A percentile compares a stretch with the other conserved stretches of the same genome.
phyloP scores from a whole-genome alignment of 35 echinoderm and acorn worm genomes.

The Eucidaris tribuloides region DNA sequence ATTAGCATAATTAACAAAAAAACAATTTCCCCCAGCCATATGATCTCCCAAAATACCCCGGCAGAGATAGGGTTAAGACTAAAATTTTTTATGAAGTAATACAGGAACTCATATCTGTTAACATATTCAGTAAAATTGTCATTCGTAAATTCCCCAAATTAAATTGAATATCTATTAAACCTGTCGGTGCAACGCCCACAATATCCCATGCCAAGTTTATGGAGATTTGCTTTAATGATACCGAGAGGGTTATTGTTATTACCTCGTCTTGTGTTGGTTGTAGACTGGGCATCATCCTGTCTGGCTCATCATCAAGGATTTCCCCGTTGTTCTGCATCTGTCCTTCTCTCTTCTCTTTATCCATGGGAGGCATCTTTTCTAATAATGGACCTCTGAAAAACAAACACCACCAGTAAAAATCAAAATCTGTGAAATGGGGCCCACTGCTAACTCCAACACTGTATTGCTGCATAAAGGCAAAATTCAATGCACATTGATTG shows the following conservation, averaged over 20 bases:
- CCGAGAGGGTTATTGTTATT: not conserved
- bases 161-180: too few species aligned
- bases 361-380: constrained; percentile 98
- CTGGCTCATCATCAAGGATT: constrained; percentile 59
- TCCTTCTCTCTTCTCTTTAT: constrained; percentile 54
- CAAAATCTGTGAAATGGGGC: not conserved
- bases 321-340: constrained; percentile 79
- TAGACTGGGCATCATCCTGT: constrained; percentile 36
- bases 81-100: too few species aligned
- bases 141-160: too few species aligned
- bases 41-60: too few species aligned
- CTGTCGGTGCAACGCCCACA: too few species aligned
- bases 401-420: not conserved
- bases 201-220: too few species aligned
- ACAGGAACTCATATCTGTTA: too few species aligned
- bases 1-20: too few species aligned
- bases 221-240: too few species aligned
- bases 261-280: constrained; percentile 62
- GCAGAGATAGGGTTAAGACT: too few species aligned
- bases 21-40: too few species aligned
- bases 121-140: too few species aligned
- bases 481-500: not conserved
- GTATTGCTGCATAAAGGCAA: not conserved
- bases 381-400: constrained; percentile 67
- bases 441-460: not conserved